Conservation (phyloP, 2,888 invertebrate species). For the Endotricha flammealis region DNA sequence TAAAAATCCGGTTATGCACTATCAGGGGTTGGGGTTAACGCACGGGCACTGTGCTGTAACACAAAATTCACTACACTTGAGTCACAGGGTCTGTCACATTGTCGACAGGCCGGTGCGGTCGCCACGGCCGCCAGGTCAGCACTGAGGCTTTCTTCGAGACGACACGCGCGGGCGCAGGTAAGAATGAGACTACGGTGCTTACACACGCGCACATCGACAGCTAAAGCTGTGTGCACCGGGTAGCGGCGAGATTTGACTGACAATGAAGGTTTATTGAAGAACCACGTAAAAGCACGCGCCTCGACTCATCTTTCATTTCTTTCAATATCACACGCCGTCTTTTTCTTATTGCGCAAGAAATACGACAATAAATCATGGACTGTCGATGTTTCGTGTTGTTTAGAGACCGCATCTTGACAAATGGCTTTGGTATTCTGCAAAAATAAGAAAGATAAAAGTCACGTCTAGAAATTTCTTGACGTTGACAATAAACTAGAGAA, state of each 20-base stretch:
- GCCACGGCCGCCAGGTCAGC: conserved; percentile 70
- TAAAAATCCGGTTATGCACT: conserved; percentile 72
- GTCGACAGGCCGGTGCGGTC: conserved; percentile 67
- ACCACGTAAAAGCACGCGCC: conserved; percentile 7
- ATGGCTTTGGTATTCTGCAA: too few species aligned
- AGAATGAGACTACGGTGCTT: conserved; percentile 55
- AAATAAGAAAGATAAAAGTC: too few species aligned
- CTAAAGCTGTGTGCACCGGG: conserved; percentile 31
- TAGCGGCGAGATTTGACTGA: conserved; percentile 24
- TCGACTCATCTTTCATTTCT: conserved; percentile 5
- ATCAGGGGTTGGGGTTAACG: conserved; percentile 73
- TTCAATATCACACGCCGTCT: conserved; percentile 8
- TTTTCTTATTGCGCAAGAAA: conserved; percentile 9
- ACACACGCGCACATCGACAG: conserved; percentile 35
- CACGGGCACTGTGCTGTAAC: conserved; percentile 69
- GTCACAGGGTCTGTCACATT: conserved; percentile 65
- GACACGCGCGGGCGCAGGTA: conserved; percentile 59
- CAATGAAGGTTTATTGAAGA: conserved; percentile 8
- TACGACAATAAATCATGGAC: conserved; percentile 4
- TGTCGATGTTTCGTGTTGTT: conserved; percentile 3
- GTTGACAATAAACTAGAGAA: too few species aligned
- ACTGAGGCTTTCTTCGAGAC: conserved; percentile 72
- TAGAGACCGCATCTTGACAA: too few species aligned
- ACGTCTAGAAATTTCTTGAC: too few species aligned
- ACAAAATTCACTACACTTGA: conserved; percentile 69